phyloP scores from a whole-genome alignment of 2,113 vertebrate species.

The Triplophysa siluroides region DNA sequence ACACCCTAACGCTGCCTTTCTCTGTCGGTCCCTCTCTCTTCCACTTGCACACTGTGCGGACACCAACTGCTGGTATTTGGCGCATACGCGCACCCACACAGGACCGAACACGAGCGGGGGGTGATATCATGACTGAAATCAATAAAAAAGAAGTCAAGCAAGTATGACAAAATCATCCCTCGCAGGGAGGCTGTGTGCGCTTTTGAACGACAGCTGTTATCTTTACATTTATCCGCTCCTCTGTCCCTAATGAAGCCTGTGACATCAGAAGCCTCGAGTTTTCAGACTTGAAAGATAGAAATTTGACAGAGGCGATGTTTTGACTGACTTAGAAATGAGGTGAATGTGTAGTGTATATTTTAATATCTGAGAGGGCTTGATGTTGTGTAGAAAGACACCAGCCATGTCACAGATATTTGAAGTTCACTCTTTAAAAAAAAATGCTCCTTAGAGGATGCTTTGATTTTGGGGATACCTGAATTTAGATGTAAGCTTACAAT shows the following conservation, averaged over 20 bases:
- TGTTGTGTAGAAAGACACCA: neutral
- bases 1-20: slow-evolving; percentile 33
- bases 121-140: slow-evolving; percentile 70
- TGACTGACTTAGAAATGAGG: slow-evolving; percentile 22
- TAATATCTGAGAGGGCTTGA: slow-evolving; percentile 22
- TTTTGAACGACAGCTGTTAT: slow-evolving; percentile 39
- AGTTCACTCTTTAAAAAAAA: neutral
- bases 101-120: slow-evolving; percentile 36
- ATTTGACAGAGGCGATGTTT: slow-evolving; percentile 22
- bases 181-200: slow-evolving; percentile 59
- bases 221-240: slow-evolving; percentile 41
- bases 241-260: slow-evolving; percentile 23
- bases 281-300: slow-evolving; percentile 16
- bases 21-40: slow-evolving; percentile 49
- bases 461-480: neutral
- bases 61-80: slow-evolving; percentile 60
- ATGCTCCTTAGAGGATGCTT: neutral
- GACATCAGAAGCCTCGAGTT: slow-evolving; percentile 19
- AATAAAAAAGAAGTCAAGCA: slow-evolving; percentile 77
- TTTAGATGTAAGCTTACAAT: neutral
- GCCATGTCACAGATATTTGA: neutral
- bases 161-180: slow-evolving; percentile 75
- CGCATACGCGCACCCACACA: slow-evolving; percentile 45
- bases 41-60: slow-evolving; percentile 56
- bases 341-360: slow-evolving; percentile 8